A percentile compares a stretch with the other conserved stretches of the same genome.
Conservation (phyloP, 2,797 vertebrate genomes). For the Capromys pilorides region DNA sequence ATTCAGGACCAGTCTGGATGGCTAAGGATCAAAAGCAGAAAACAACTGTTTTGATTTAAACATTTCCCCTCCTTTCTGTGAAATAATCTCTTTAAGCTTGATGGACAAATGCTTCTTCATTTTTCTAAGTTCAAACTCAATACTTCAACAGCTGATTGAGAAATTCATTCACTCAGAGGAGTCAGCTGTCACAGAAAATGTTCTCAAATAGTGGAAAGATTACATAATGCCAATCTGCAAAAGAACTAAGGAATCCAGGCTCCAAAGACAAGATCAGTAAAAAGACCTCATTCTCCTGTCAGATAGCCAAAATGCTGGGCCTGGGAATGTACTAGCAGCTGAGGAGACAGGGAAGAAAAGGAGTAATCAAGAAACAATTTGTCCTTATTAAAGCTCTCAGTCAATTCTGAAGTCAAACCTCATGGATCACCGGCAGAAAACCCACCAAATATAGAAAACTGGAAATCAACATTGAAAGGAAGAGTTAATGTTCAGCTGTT, state of each 20-base stretch:
- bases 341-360: neutral
- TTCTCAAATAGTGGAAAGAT: conserved; percentile 59
- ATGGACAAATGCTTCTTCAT: conserved; percentile 57
- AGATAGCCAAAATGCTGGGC: conserved; percentile 21
- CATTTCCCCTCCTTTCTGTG: conserved; percentile 36
- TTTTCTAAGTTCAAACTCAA: conserved; percentile 65
- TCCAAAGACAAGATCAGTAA: conserved; percentile 11
- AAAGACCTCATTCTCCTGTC: conserved; percentile 57
- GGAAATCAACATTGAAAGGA: neutral
- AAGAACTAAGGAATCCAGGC: conserved; percentile 50
- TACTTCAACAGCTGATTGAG: conserved; percentile 62
- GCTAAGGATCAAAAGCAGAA: conserved; percentile 59
- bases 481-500: too few species aligned
- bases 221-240: conserved; percentile 60
- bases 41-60: conserved; percentile 62
- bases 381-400: conserved; percentile 10
- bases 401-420: conserved; percentile 55
- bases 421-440: conserved; percentile 9
- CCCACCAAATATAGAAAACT: conserved; percentile 46
- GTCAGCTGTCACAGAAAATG: conserved; percentile 60
- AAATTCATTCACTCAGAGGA: conserved; percentile 65
- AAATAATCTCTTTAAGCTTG: conserved; percentile 43
- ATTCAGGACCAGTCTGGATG: neutral
- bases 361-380: conserved; percentile 47
- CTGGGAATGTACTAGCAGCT: neutral